Conservation (phyloP, 2,888 invertebrate genomes). For the Erebia ligea region DNA sequence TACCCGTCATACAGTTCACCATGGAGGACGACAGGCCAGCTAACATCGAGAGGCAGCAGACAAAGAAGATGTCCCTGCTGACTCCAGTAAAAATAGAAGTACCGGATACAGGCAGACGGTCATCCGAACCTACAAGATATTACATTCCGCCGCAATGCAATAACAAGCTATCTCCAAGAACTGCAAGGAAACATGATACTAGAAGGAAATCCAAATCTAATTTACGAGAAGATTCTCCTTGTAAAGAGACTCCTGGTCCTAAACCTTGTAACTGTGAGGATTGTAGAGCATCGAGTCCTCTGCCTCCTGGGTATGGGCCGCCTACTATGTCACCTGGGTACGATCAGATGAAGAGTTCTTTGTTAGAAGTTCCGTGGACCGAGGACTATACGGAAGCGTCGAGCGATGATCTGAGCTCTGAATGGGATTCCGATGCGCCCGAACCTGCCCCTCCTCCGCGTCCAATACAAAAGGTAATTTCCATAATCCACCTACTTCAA, state of each 20-base stretch:
- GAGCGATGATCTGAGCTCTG: slow-evolving; percentile 95
- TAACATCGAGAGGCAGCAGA: slow-evolving; percentile 61
- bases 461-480: slow-evolving; percentile 67
- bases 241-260: slow-evolving; percentile 62
- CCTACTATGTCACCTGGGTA: slow-evolving; percentile 85
- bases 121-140: slow-evolving; percentile 71
- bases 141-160: slow-evolving; percentile 78
- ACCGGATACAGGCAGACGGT: slow-evolving; percentile 68
- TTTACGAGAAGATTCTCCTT: slow-evolving; percentile 57
- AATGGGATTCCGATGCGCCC: slow-evolving; percentile 94
- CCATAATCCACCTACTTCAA: slow-evolving; percentile 26
- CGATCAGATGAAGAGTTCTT: slow-evolving; percentile 90
- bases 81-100: slow-evolving; percentile 76
- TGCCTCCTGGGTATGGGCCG: slow-evolving; percentile 75
- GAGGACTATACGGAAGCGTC: slow-evolving; percentile 95
- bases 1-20: slow-evolving; percentile 76
- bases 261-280: slow-evolving; percentile 78
- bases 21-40: slow-evolving; percentile 73
- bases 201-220: slow-evolving; percentile 66
- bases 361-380: slow-evolving; percentile 89
- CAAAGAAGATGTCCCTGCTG: slow-evolving; percentile 74
- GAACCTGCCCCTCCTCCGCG: slow-evolving; percentile 77
- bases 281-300: slow-evolving; percentile 80
- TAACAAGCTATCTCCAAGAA: slow-evolving; percentile 73
- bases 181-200: slow-evolving; percentile 70